Evolutionary conservation across 2,888 invertebrate species (phyloP).

Genomic region (Rhagium mordax): DNA sequence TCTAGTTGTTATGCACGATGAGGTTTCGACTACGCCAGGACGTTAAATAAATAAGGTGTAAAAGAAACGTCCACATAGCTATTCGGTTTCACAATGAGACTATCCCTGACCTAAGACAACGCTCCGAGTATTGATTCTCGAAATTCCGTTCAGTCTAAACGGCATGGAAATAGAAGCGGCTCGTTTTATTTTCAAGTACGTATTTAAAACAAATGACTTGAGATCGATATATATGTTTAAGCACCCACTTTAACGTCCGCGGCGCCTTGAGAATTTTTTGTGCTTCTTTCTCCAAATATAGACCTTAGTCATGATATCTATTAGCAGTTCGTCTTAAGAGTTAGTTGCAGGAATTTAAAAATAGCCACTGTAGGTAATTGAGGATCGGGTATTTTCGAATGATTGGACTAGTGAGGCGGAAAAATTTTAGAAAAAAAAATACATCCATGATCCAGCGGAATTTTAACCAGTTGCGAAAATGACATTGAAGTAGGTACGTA

Average conservation of each 20-base stretch:
- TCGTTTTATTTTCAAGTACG: conserved; percentile 25
- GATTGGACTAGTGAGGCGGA: too few relatives aligned
- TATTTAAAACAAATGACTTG: conserved; percentile 13
- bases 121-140: conserved; percentile 5
- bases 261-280: not conserved
- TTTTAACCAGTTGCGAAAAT: too few relatives aligned
- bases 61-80: too few relatives aligned
- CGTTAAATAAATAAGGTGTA: too few relatives aligned
- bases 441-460: too few relatives aligned
- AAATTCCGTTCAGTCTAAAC: conserved; percentile 11
- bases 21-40: too few relatives aligned
- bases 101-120: conserved; percentile 22
- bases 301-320: not conserved
- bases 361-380: too few relatives aligned
- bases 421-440: too few relatives aligned
- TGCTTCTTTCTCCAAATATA: not conserved
- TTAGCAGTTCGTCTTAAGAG: not conserved
- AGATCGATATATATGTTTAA: not conserved
- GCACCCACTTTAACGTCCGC: not conserved
- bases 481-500: too few relatives aligned
- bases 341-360: too few relatives aligned
- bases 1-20: too few relatives aligned
- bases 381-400: too few relatives aligned
- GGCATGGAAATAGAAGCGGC: conserved; percentile 18
- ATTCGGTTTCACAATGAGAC: not conserved